A percentile compares a stretch with the other conserved stretches of the same genome.
Conservation (phyloP, 92 coral and sea anemone species). For the Paragorgia papillata region DNA sequence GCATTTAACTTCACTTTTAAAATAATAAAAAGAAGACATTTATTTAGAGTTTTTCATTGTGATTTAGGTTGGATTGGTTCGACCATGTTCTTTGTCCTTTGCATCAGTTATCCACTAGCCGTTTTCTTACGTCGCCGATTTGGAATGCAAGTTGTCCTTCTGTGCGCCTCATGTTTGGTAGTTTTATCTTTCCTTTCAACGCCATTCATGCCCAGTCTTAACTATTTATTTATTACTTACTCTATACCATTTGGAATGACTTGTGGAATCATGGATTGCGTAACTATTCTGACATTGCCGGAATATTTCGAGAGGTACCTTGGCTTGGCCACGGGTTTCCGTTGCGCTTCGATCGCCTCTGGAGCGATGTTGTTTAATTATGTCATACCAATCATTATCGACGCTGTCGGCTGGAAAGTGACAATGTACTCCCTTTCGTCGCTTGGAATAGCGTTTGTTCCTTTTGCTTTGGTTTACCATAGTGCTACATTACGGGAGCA, state of each 20-base stretch:
- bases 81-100: background rate
- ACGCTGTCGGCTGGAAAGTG: slow-evolving; percentile 12
- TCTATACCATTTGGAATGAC: slow-evolving; percentile 10
- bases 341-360: slow-evolving; percentile 2
- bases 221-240: slow-evolving; percentile 8
- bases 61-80: slow-evolving; percentile 31
- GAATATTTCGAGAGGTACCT: slow-evolving; percentile 13
- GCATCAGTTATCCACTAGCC: slow-evolving; percentile 3
- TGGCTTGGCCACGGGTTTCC: slow-evolving; percentile 33
- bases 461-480: background rate
- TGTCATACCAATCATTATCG: slow-evolving; percentile 2
- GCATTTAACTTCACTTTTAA: too few species aligned
- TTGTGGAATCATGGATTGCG: slow-evolving; percentile 12
- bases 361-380: slow-evolving; percentile 7
- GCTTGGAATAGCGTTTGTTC: background rate
- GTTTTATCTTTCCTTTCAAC: background rate
- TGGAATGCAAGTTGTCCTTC: slow-evolving; percentile 16
- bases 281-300: background rate
- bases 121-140: slow-evolving; percentile 4
- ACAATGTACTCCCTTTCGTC: background rate
- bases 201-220: slow-evolving; percentile 8
- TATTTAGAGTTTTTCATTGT: slow-evolving; percentile 1
- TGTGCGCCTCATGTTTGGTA: background rate
- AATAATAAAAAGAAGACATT: too few species aligned
- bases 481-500: background rate